Conservation (phyloP, 2,113 vertebrate species). For the Xiphophorus couchianus region DNA sequence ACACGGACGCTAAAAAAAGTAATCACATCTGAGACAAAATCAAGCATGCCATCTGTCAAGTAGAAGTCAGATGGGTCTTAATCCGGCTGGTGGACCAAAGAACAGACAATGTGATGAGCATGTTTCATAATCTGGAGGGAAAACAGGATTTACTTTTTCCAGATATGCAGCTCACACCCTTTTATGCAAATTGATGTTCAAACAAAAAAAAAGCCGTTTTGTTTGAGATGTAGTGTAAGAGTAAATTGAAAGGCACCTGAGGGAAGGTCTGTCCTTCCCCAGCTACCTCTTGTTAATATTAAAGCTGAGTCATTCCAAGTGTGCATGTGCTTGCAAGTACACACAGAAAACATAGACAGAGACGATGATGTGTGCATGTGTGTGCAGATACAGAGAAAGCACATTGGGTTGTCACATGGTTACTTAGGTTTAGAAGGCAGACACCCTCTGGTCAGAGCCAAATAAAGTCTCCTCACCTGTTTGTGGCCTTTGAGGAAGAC, state of each 20-base stretch:
- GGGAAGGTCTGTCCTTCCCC: constrained; percentile 64
- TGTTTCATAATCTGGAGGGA: background rate
- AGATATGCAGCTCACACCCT: background rate
- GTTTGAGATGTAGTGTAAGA: constrained; percentile 18
- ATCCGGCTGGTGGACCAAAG: background rate
- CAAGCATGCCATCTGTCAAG: background rate
- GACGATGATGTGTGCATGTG: background rate
- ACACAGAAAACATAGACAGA: constrained; percentile 2
- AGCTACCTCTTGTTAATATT: constrained; percentile 36
- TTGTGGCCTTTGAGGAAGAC: constrained; percentile 70
- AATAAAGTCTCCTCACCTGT: constrained; percentile 80
- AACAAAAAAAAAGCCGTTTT: background rate
- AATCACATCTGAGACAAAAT: background rate
- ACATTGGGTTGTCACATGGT: constrained; percentile 6
- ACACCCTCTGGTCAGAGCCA: constrained; percentile 67
- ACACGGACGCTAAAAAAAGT: background rate
- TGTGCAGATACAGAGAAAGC: background rate
- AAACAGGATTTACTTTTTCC: background rate
- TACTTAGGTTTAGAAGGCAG: constrained; percentile 54
- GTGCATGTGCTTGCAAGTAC: constrained; percentile 41
- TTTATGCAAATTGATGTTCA: background rate
- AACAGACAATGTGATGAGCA: background rate
- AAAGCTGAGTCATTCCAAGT: constrained; percentile 65
- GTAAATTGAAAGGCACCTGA: constrained; percentile 53
- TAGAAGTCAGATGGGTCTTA: background rate